Conservation (phyloP, 1,140 invertebrate genomes). For the Drosophila navojoa region DNA sequence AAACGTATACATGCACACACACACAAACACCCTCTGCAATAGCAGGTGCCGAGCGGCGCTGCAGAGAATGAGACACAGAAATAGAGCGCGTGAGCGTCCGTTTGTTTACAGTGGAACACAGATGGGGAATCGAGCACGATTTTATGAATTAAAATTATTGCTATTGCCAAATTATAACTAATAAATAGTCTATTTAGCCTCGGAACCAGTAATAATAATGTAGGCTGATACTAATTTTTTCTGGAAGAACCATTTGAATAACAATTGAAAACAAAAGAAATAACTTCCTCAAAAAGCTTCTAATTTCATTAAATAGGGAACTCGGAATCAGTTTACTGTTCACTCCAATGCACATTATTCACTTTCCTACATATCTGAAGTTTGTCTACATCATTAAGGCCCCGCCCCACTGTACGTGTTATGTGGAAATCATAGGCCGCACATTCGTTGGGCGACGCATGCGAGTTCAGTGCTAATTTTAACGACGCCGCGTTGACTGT, state of each 20-base stretch:
- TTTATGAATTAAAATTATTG: neutral
- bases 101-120: constrained; percentile 21
- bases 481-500: constrained; percentile 74
- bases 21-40: neutral
- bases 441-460: constrained; percentile 55
- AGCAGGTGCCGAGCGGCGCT: constrained; percentile 23
- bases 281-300: too few relatives aligned
- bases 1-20: neutral
- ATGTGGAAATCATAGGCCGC: constrained; percentile 69
- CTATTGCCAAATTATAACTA: neutral
- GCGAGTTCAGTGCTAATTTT: constrained; percentile 77
- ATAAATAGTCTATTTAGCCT: neutral
- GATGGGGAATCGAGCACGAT: neutral
- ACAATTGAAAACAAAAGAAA: too few relatives aligned
- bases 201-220: neutral
- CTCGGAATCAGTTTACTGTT: neutral
- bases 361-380: neutral
- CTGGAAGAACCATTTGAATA: too few relatives aligned
- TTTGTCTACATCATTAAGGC: too few relatives aligned
- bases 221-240: neutral
- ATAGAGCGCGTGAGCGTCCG: constrained; percentile 14
- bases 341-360: neutral
- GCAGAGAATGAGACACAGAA: constrained; percentile 29
- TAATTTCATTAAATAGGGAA: too few relatives aligned
- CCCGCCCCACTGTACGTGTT: constrained; percentile 18